phyloP scores from a whole-genome alignment of 2,888 invertebrate species.

The Frankliniella fusca region DNA sequence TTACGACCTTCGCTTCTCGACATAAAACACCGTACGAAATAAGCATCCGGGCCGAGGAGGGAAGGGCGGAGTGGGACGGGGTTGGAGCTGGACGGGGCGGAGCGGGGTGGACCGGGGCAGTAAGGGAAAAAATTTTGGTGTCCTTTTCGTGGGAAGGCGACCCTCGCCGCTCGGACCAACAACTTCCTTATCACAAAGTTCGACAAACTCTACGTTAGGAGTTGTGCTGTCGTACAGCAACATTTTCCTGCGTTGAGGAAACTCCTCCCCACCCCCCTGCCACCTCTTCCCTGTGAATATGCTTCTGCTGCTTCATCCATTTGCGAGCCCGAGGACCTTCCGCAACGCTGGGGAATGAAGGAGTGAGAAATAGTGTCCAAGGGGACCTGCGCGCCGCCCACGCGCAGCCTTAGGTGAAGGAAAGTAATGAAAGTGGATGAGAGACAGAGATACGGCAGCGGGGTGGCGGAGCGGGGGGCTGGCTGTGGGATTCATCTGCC shows the following conservation, averaged over 20 bases:
- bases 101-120: not conserved
- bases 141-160: no score
- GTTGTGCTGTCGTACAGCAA: no score
- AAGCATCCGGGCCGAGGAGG: not conserved
- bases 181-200: no score
- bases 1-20: not conserved
- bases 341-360: not conserved
- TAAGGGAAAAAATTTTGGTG: no score
- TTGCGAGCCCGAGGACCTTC: not conserved
- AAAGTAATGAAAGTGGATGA: not conserved
- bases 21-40: slow-evolving; percentile 2
- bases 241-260: no score
- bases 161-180: no score
- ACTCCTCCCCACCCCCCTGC: no score
- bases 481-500: not conserved
- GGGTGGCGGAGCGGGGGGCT: not conserved
- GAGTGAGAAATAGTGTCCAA: not conserved
- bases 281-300: no score
- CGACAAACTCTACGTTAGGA: no score
- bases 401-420: not conserved
- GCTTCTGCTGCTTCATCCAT: not conserved
- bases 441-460: not conserved
- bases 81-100: no score
- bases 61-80: not conserved
- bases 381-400: not conserved